phyloP scores from a whole-genome alignment of 2,113 vertebrate genomes.

The Neofelis nebulosa region DNA sequence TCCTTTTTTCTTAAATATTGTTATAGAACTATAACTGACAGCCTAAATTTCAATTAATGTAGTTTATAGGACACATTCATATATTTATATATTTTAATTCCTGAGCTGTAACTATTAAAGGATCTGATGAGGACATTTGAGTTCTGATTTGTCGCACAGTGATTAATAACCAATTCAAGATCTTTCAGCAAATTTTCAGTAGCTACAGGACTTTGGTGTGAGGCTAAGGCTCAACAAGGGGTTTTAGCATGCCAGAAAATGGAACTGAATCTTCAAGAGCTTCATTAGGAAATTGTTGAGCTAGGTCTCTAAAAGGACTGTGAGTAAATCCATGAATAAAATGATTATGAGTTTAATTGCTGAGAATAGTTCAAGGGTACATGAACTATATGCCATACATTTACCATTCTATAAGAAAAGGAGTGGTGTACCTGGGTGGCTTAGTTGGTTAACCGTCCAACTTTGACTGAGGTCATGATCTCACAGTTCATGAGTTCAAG shows the following conservation, averaged over 20 bases:
- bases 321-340: neutral
- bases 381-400: neutral
- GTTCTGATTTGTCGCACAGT: neutral
- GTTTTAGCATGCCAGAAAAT: neutral
- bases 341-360: neutral
- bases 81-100: slow-evolving; percentile 24
- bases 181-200: slow-evolving; percentile 31
- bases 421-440: too few species aligned
- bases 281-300: neutral
- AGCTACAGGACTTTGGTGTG: neutral
- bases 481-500: too few species aligned
- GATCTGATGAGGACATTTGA: neutral
- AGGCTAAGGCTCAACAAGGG: neutral
- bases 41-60: neutral
- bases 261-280: neutral
- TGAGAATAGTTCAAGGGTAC: neutral
- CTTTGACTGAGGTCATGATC: too few species aligned
- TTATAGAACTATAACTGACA: neutral
- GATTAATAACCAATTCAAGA: slow-evolving; percentile 27
- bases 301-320: neutral
- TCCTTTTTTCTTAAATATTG: neutral
- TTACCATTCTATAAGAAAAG: neutral
- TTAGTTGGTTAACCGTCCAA: too few species aligned
- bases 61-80: neutral
- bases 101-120: neutral